Evolutionary conservation across 2,797 vertebrate genomes (phyloP).

Genomic region (Peromyscus aztecus): DNA sequence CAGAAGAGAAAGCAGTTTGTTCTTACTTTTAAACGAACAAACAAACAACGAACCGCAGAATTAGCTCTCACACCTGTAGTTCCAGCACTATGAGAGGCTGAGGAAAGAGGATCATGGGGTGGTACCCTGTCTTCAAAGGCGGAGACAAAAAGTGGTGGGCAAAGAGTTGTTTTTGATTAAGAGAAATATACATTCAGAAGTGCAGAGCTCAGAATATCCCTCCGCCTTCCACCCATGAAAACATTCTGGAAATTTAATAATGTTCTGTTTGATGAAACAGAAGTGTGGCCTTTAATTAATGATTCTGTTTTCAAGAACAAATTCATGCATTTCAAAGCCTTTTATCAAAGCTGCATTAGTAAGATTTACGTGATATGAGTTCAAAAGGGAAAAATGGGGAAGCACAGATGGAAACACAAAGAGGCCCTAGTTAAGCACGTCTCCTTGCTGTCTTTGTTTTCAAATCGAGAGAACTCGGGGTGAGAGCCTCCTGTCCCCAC

Average conservation of each 20-base stretch:
- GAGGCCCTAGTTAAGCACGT: neutral
- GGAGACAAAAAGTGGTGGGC: neutral
- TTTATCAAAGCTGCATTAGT: constrained; percentile 57
- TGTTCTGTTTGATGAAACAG: constrained; percentile 24
- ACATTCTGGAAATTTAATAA: neutral
- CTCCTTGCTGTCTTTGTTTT: neutral
- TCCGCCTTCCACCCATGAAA: constrained; percentile 27
- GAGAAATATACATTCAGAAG: neutral
- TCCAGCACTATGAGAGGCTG: neutral
- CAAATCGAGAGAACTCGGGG: neutral
- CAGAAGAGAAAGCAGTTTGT: neutral
- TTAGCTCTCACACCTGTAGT: neutral
- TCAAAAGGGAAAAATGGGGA: neutral
- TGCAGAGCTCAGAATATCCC: neutral
- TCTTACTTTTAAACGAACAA: neutral
- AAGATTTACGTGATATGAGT: constrained; percentile 16
- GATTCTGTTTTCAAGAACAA: constrained; percentile 35
- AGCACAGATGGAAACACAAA: constrained; percentile 21
- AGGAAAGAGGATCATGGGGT: neutral
- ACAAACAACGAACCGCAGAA: neutral
- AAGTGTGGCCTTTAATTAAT: constrained; percentile 51
- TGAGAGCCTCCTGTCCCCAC: neutral
- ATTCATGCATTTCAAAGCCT: constrained; percentile 32
- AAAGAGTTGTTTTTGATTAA: neutral
- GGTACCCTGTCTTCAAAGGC: neutral